phyloP scores from a whole-genome alignment of 2,888 invertebrate species.

The Chydorus sphaericus region DNA sequence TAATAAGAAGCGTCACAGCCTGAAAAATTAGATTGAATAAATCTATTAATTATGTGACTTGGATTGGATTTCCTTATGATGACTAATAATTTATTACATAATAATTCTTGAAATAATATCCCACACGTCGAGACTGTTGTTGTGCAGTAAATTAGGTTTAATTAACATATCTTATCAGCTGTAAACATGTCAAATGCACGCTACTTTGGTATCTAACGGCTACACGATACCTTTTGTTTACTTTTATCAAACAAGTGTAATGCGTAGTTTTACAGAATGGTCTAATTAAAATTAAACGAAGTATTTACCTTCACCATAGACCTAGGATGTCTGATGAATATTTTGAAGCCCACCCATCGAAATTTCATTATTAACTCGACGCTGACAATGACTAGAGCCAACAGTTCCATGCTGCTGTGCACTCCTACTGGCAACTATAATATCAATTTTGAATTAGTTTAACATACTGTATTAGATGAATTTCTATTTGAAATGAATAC shows the following conservation, averaged over 20 bases:
- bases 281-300: slow-evolving; percentile 9
- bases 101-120: too few species aligned
- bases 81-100: too few species aligned
- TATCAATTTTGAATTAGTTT: slow-evolving; percentile 17
- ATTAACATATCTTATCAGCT: too few species aligned
- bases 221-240: too few species aligned
- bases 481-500: slow-evolving; percentile 28
- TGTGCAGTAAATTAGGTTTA: too few species aligned
- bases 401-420: slow-evolving; percentile 64
- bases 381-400: slow-evolving; percentile 58
- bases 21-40: slow-evolving; percentile 28
- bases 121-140: too few species aligned
- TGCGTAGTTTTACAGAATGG: slow-evolving; percentile 1
- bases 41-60: too few species aligned
- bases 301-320: slow-evolving; percentile 62
- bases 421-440: slow-evolving; percentile 56
- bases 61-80: too few species aligned
- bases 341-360: slow-evolving; percentile 70
- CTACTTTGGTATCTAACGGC: too few species aligned
- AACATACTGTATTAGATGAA: too few species aligned
- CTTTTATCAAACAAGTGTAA: too few species aligned
- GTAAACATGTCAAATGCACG: too few species aligned
- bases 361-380: slow-evolving; percentile 63
- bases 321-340: slow-evolving; percentile 67
- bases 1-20: slow-evolving; percentile 57